Evolutionary conservation across 2,797 vertebrate genomes (phyloP), one percentile per base, ranked within the genome.

Genomic region (Spinus olivaceus): DNA sequence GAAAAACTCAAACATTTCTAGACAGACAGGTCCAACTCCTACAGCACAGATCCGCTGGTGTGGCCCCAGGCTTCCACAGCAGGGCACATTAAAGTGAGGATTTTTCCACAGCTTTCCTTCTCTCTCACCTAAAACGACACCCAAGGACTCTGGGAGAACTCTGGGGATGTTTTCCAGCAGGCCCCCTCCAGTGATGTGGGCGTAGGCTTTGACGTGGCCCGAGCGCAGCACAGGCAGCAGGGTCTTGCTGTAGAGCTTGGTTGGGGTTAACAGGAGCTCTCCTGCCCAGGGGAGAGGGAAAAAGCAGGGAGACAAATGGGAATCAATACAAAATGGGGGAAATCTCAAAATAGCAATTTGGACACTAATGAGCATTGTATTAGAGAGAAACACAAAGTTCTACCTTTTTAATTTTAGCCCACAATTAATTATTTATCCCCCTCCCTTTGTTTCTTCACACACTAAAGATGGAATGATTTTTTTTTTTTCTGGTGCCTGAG

Each of bases 121-220:
- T 47, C 23, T 42, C 97, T 98, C 91, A 99, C 98, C 98, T 96
- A 99, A 94, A 81, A 98, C 88, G 2, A 98, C 99, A 2, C 98
- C 98, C 56, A 98, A 95, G 41, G 98, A 96, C n/a, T 86, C 88
- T 5, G 99, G 99, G 35, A 99, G 98, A 32, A 99, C 98, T 35
- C 99, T 97, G 18, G 99, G 99, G 64, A 99, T 99, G 97, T 99
- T 99, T 97, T 99, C 99, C 97, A 99, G 94, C 16, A 99, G 98
- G 10, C 99, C 99, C 1, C 99, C 99, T 16, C 99, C 99, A 11
- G 99, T 99, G 97, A 99, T 99, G 97, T 99, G 99, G 37, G 99
- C 99, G 32, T 98, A 99, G 59, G 99, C 99, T 87, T 99, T 99
- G 71, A 99, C 98, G 0, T 89, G 97, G 30, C 99, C 98, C 5